Evolutionary conservation across 2,797 vertebrate species (phyloP).

Genomic region (Bovichtus diacanthus): DNA sequence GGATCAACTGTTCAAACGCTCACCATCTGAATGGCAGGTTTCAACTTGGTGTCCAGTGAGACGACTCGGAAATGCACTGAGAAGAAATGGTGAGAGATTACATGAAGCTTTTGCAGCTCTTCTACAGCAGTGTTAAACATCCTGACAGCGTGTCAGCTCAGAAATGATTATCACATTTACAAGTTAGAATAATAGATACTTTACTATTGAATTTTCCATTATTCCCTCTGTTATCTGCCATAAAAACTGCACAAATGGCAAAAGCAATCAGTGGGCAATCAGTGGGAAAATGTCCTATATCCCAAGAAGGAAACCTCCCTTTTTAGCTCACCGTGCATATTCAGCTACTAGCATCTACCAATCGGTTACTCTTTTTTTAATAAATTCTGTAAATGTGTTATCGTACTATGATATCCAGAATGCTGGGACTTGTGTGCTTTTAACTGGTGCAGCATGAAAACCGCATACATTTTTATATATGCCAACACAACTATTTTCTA

Average conservation of each 20-base stretch:
- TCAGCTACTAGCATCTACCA: neutral
- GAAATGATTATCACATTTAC: neutral
- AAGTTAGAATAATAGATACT: neutral
- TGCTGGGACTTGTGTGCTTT: no score
- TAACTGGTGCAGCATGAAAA: neutral
- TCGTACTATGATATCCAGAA: neutral
- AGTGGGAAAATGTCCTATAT: neutral
- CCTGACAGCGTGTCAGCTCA: neutral
- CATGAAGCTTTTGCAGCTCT: neutral
- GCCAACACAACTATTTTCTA: neutral
- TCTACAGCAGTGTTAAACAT: neutral
- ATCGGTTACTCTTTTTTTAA: neutral
- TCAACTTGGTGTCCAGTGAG: conserved; percentile 84
- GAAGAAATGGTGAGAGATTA: conserved; percentile 6
- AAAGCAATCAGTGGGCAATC: neutral
- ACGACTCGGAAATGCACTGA: conserved; percentile 89
- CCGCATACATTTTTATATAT: neutral
- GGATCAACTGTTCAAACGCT: conserved; percentile 36
- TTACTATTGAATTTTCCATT: neutral
- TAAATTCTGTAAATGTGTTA: neutral
- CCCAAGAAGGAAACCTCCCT: no score
- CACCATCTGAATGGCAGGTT: conserved; percentile 69
- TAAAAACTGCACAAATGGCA: neutral
- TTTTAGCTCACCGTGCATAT: neutral
- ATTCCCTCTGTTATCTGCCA: neutral